A percentile compares a stretch with the other conserved stretches of the same genome.
Evolutionary conservation across 2,113 vertebrate genomes (phyloP).

Genomic region (Elachura formosa): DNA sequence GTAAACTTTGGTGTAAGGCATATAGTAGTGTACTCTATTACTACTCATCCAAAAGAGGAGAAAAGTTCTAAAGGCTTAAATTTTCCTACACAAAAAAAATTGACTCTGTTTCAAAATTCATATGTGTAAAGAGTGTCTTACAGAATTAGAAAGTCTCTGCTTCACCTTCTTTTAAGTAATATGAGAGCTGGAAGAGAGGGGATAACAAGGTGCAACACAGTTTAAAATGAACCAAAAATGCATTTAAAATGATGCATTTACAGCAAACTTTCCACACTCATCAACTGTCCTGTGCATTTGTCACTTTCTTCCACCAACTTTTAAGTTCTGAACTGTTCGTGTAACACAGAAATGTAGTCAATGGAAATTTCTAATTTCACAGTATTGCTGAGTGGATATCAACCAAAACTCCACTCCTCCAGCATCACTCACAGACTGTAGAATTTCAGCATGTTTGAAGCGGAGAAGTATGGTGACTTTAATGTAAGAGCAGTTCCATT

Average conservation of each 20-base stretch:
- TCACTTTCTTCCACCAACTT: neutral
- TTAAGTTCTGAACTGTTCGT: neutral
- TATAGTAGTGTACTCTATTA: neutral
- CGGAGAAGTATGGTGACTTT: neutral
- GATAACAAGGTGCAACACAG: neutral
- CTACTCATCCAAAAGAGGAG: neutral
- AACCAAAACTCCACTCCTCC: rapidly evolving
- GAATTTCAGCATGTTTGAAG: neutral
- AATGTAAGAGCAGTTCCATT: neutral
- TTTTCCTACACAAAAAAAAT: neutral
- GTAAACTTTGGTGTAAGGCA: neutral
- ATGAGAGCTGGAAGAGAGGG: neutral
- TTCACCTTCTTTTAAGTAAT: neutral
- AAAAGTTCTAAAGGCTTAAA: neutral
- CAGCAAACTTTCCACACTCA: neutral
- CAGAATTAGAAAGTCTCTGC: neutral
- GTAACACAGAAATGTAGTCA: neutral
- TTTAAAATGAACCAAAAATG: neutral
- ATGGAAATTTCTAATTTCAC: neutral
- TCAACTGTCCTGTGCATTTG: neutral
- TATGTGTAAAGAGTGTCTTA: neutral
- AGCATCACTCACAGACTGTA: neutral
- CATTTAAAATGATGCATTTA: neutral
- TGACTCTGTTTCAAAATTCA: neutral
- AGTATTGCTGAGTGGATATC: neutral